Conservation (phyloP, 1,140 invertebrate species). For the Eurytemora carolleeae region DNA sequence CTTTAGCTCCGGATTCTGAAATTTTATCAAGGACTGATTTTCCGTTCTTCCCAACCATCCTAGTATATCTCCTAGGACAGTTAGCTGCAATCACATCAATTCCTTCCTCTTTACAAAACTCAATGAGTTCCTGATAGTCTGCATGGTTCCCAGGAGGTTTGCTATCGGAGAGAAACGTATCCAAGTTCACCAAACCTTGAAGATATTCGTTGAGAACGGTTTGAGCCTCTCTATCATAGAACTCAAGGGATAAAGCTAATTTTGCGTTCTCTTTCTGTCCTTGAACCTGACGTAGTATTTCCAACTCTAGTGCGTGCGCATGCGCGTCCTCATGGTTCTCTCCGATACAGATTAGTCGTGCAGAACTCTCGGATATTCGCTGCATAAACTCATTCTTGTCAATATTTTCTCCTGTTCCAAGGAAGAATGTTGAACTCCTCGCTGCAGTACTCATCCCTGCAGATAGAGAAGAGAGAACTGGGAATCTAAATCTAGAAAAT, state of each 20-base stretch:
- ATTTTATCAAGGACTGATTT: not conserved
- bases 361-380: not conserved
- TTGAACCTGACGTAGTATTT: not conserved
- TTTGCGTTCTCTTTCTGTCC: not conserved
- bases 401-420: not conserved
- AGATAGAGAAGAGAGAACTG: too few species aligned
- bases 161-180: slow-evolving; percentile 5
- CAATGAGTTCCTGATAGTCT: slow-evolving; percentile 6
- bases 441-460: too few species aligned
- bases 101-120: not conserved
- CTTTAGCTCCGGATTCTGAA: not conserved
- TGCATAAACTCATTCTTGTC: not conserved
- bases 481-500: too few species aligned
- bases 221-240: slow-evolving; percentile 5
- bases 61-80: not conserved
- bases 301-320: slow-evolving; percentile 1
- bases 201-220: slow-evolving; percentile 8
- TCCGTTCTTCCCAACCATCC: not conserved
- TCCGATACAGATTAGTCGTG: not conserved
- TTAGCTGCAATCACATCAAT: slow-evolving; percentile 4
- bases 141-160: slow-evolving; percentile 1
- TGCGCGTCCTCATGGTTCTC: slow-evolving; percentile 5
- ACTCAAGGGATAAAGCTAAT: slow-evolving; percentile 7
- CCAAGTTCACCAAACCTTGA: not conserved
- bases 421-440: not conserved